These are phyloP conservation scores for Sicus ferrugineus DNA, from an alignment of 2,888 invertebrate species.

Conservation along the genomic window DNA sequence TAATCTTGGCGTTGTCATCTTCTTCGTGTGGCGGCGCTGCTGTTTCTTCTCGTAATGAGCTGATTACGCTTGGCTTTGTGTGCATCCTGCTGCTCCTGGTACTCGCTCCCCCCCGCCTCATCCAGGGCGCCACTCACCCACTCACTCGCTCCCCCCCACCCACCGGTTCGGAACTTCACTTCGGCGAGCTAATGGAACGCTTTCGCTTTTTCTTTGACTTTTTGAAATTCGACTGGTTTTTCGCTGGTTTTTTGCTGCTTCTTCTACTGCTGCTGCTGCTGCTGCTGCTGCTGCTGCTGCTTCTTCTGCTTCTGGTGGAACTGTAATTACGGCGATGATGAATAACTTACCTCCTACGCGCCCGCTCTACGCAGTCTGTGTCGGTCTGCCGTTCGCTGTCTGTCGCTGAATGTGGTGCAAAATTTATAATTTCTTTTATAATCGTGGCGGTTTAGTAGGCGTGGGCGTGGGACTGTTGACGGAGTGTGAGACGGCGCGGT, in stretches of 20 bases:
- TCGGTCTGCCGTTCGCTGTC: not conserved
- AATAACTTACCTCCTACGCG: constrained; percentile 50
- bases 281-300: constrained; percentile 5
- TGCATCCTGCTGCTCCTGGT: constrained; percentile 27
- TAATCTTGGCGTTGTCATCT: constrained; percentile 36
- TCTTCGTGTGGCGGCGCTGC: constrained; percentile 30
- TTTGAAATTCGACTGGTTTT: constrained; percentile 26
- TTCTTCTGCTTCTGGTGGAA: constrained; percentile 37
- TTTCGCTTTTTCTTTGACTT: constrained; percentile 27
- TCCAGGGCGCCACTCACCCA: not conserved
- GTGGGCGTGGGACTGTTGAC: not conserved
- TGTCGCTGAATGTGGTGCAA: constrained; percentile 29
- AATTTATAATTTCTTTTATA: constrained; percentile 33
- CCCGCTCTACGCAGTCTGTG: not conserved
- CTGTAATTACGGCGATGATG: constrained; percentile 59
- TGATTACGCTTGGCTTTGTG: constrained; percentile 50
- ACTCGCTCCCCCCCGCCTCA: not conserved
- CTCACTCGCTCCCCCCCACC: not conserved
- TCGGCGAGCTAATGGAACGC: constrained; percentile 18
- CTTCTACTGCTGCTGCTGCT: constrained; percentile 1
- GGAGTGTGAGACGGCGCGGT: not conserved
- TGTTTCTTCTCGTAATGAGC: constrained; percentile 47
- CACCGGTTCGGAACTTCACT: not conserved
- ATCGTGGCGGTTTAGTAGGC: constrained; percentile 20
- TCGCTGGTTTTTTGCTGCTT: constrained; percentile 22